Evolutionary conservation across 1,140 invertebrate species (phyloP), one percentile per base, ranked within the genome.

Genomic region (Schlechtendalia chinensis): DNA sequence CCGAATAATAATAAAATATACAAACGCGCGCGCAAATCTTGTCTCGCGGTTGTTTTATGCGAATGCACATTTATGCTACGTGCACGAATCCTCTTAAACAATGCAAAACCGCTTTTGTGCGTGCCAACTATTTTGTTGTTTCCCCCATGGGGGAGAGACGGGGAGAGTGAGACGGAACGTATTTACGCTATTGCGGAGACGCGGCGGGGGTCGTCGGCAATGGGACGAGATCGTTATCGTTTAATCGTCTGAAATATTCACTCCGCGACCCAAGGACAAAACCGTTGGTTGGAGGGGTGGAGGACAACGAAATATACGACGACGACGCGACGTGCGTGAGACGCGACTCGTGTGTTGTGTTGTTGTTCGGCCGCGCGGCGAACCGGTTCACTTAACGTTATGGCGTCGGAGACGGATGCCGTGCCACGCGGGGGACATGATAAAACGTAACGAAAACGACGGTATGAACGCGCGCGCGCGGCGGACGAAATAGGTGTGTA

Each of bases 121-220:
- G 69, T 72, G 69, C 69, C 69, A 72, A 72, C 69, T 72, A 72
- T 72, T 39, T 72, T n/a, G n/a, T n/a, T n/a, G n/a, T n/a, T n/a
- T n/a, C n/a, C n/a, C n/a, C n/a, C n/a, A 72, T 54, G n/a, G 54
- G 69, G 69, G 69, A 54, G 69, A 72, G 47, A 50, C 3, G 32
- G 8, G 8, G 32, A 39, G 32, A 3, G 32, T 39, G 32, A 4
- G 32, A 39, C 32, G 1, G 56, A 54, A 47, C 54, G 69, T 72
- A 72, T 72, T n/a, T 53, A 53, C 50, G 69, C 53, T 72, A 72
- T 72, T 72, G 69, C 69, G 69, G 69, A 72, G 47, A 47, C 69
- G 29, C n/a, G n/a, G n/a, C n/a, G 69, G 47, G 69, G 69, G 69
- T 53, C 50, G 69, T 47, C 45, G 47, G 69, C 69, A 53, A 69